Percentiles rank a stretch among this genome's conserved stretches.
phyloP scores from a whole-genome alignment of 2,113 vertebrate genomes.

The Oophaga pumilio region DNA sequence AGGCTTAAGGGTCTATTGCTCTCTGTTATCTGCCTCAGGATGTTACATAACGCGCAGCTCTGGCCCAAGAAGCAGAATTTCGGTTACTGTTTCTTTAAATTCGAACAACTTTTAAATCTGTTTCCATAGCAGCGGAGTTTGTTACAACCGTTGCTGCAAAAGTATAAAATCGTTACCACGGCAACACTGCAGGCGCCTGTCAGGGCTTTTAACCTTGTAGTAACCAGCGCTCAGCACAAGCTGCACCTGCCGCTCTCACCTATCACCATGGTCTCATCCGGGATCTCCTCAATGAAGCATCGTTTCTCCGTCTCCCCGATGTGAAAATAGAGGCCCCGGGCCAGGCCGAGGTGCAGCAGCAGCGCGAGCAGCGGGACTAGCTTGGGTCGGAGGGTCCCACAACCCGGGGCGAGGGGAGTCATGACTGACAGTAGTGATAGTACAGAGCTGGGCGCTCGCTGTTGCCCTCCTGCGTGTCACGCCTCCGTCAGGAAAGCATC shows the following conservation, averaged over 20 bases:
- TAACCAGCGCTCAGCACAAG: neutral
- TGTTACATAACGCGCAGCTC: too few species aligned
- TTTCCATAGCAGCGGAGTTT: neutral
- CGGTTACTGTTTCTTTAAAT: neutral
- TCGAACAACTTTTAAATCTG: neutral
- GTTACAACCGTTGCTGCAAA: neutral
- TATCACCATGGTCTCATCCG: constrained; percentile 94
- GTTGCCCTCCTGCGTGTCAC: constrained; percentile 31
- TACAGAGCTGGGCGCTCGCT: neutral
- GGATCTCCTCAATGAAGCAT: constrained; percentile 93
- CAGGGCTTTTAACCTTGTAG: neutral
- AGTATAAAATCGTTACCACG: neutral
- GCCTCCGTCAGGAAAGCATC: neutral
- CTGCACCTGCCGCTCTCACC: constrained; percentile 70
- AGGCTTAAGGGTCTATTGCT: neutral
- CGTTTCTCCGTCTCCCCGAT: constrained; percentile 93
- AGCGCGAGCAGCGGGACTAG: constrained; percentile 16
- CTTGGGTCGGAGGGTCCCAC: neutral
- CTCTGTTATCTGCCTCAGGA: neutral
- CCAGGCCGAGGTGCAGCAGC: constrained; percentile 59
- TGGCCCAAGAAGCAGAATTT: neutral
- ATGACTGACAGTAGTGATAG: constrained; percentile 30
- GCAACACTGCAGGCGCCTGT: neutral
- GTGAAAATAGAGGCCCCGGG: constrained; percentile 84
- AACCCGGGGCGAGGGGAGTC: constrained; percentile 30